Evolutionary conservation across 2,113 vertebrate species (phyloP), one percentile per base, ranked within the genome.

Genomic region (Tetrax tetrax): DNA sequence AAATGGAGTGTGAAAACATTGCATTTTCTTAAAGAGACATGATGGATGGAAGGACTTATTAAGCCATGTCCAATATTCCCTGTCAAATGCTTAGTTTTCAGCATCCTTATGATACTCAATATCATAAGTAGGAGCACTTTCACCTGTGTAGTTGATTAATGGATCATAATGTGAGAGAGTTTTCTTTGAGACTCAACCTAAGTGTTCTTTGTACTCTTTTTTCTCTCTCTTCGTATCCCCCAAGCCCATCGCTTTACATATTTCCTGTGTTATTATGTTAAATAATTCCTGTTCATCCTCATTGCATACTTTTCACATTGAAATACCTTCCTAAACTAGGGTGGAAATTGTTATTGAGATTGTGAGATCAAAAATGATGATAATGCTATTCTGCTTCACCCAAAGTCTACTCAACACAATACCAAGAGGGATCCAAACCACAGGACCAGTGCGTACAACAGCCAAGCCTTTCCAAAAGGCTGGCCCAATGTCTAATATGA

Each of bases 221-320:
- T 33, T 84, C 63, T 85, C 60, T 47, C 28, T 90, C 59, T 88
- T 92, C 9, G 4, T 87, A 71, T 82, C 56, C 8, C 76, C 77
- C 33, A 93, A 83, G 64, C 25, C 56, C 72, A 84, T 84, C 31
- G 47, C 28, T 94, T 83, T 66, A 81, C 21, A 14, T 91, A 87
- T 84, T 87, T 89, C 43, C 61, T 51, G 14, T 91, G 66, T 94
- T 84, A 78, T 50, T 96, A 84, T 43, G 60, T 51, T 93, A 91
- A 96, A 78, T 74, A 91, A 89, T 93, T 91, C 64, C 56, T 74
- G 19, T 87, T 93, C 83, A 78, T 78, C 51, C 69, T 93, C 56
- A 63, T 91, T 91, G 81, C 54, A 47, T 70, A 70, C n/a, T 78
- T 89, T 87, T 78, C 71, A 78, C 70, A 47, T 84, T 87, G 77